Conservation (phyloP, 2,888 invertebrate genomes). For the Ichneumoninae sp. region DNA sequence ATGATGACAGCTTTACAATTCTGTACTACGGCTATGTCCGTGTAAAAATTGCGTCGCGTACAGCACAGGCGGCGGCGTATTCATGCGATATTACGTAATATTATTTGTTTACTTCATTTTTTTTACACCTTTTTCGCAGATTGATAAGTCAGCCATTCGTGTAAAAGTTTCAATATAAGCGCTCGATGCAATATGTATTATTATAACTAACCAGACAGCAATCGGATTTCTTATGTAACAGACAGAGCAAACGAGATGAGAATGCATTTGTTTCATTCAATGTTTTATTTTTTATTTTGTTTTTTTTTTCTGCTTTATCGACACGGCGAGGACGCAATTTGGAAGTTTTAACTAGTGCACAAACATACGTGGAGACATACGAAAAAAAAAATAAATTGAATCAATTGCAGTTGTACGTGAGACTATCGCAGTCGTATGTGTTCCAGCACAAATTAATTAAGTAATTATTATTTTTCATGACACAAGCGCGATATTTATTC, state of each 20-base stretch:
- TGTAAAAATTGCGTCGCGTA: slow-evolving; percentile 72
- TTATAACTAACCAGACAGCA: slow-evolving; percentile 55
- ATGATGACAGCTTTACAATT: slow-evolving; percentile 51
- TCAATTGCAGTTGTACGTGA: not conserved
- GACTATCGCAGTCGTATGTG: not conserved
- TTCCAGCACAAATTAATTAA: slow-evolving; percentile 24
- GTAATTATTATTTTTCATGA: slow-evolving; percentile 9
- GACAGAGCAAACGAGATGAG: slow-evolving; percentile 43
- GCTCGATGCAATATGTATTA: slow-evolving; percentile 70
- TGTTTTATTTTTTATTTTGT: slow-evolving; percentile 16
- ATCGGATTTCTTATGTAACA: slow-evolving; percentile 58
- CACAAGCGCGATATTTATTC: slow-evolving; percentile 44
- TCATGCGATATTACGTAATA: slow-evolving; percentile 52
- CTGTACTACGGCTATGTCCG: slow-evolving; percentile 67
- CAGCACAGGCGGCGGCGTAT: slow-evolving; percentile 64
- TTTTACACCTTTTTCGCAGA: slow-evolving; percentile 45
- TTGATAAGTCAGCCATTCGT: slow-evolving; percentile 71
- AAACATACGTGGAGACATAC: not conserved
- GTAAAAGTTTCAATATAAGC: slow-evolving; percentile 75
- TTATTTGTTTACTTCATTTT: slow-evolving; percentile 56
- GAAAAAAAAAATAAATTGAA: not conserved
- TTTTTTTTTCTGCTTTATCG: slow-evolving; percentile 32
- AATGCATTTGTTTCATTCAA: slow-evolving; percentile 25
- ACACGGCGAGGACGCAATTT: slow-evolving; percentile 56
- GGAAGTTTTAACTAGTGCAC: slow-evolving; percentile 14